Percentiles rank a stretch among this genome's conserved stretches.
Evolutionary conservation across 2,113 vertebrate genomes (phyloP).

Genomic region (Empidonax traillii): DNA sequence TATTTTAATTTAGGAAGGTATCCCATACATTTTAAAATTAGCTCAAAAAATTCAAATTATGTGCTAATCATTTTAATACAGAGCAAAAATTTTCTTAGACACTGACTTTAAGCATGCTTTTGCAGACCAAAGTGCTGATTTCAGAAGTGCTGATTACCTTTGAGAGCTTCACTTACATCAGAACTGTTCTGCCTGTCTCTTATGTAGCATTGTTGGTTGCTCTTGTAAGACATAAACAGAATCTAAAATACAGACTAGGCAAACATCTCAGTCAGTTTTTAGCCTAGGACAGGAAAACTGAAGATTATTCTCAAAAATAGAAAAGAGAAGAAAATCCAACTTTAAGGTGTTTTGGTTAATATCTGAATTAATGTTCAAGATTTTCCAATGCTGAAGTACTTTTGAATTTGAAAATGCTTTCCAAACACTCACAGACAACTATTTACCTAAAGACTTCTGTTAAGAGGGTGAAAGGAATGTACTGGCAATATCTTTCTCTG

Average conservation of each 20-base stretch:
- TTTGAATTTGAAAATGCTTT: constrained; percentile 6
- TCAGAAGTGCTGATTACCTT: background rate
- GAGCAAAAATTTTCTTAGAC: background rate
- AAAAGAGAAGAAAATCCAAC: background rate
- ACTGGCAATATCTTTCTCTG: background rate
- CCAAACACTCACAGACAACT: constrained; percentile 17
- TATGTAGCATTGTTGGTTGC: background rate
- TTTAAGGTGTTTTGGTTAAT: background rate
- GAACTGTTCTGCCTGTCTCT: background rate
- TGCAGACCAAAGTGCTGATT: background rate
- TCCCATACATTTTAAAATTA: background rate
- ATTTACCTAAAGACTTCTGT: constrained; percentile 31
- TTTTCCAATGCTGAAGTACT: background rate
- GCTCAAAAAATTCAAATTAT: background rate
- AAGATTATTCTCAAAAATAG: background rate
- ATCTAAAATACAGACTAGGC: background rate
- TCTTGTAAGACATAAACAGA: background rate
- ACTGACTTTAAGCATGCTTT: background rate
- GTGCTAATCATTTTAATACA: background rate
- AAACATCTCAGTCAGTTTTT: background rate
- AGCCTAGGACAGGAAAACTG: background rate
- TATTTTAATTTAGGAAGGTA: background rate
- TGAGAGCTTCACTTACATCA: background rate
- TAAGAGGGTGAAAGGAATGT: constrained; percentile 42
- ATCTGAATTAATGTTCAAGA: background rate